Evolutionary conservation across 2,888 invertebrate species (phyloP), one percentile per base, ranked within the genome.

Genomic region (Ornithoptera alexandrae): DNA sequence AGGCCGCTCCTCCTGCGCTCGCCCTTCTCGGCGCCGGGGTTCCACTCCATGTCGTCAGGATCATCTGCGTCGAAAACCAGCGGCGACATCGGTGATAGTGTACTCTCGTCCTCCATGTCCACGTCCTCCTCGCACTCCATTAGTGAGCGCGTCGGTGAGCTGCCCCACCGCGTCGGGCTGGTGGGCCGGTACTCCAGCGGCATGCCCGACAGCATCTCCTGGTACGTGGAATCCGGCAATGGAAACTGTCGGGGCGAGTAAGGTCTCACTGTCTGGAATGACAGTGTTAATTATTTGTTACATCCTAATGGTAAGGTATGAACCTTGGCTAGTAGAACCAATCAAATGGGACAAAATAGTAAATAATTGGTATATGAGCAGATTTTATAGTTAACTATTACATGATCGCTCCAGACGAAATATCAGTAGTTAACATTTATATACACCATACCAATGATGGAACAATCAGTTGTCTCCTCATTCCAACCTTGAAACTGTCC

Each of bases 1-100:
- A 87, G 84, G 2, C 82, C 73, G 65, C 79, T 81, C 65, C 84
- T 87, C 46, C 89, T 77, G 5, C 84, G 75, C 5, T 89, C 90
- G 0, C 71, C 62, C 46, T 82, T 85, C 68, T 87, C 93, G 1
- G 83, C 83, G 65, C 87, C 79, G 5, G 92, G 94, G 24, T 94
- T 95, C 97, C 97, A 97, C 82, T 97, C 97, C 8, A 95, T 95
- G 90, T 97, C 97, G 83, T 97, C 96, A 39, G 97, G 97, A 87
- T 97, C 97, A 82, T 97, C 97, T 76, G 96, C 96, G 74, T 96
- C 96, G 88, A 89, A 88, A 22, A 81, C 73, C 2, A 81, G 68
- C 0, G 84, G 82, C 0, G 91, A 86, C 56, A 85, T 62, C 0
- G 88, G 84, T 1, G 89, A 89, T 66, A 88, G 73, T 24, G 84